Evolutionary conservation across 1,140 invertebrate species (phyloP), one percentile per base, ranked within the genome.

Genomic region (Caenorhabditis tropicalis): DNA sequence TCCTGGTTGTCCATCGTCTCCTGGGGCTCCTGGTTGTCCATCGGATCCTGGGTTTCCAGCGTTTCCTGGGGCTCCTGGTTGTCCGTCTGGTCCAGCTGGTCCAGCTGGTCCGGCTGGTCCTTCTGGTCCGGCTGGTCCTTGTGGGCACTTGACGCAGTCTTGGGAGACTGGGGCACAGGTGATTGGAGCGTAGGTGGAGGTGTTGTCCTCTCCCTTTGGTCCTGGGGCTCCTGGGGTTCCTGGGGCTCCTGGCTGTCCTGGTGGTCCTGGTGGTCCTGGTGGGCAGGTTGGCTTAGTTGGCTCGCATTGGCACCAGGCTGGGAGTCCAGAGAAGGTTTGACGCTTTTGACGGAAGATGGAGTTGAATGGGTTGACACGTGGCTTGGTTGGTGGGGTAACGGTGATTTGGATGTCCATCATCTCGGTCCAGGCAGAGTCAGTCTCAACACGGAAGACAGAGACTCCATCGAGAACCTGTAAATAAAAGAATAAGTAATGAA

Each of bases 231-330:
- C 83, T 80, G 83, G 79, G 29, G 36, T 83, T 81, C 86, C 65
- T 70, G 84, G 83, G 16, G 80, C 33, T 86, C 86, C 86, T 43
- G 86, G 79, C 79, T 82, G 49, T 86, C 85, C 82, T 49, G 85
- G 82, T 46, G 85, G 85, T 86, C 85, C 85, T 58, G 85, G 83
- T 60, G 86, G 86, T 51, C 86, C 84, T 56, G 84, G 86, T 43
- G 86, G 86, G 81, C 86, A 87, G 27, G 51, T 53, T 51, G 86
- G 86, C 86, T 87, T 87, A 58, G 60, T 43, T 29, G 86, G 86
- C 81, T 87, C 86, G 86, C 86, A 87, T 60, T 87, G 86, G 86
- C 86, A 87, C 86, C 86, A 87, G 49, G 86, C 86, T 29, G 86
- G 86, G 21, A 87, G 86, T 65, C 86, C 84, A 58, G 80, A 82